phyloP scores from a whole-genome alignment of 2,888 invertebrate species.

The Eugnorisma glareosa region DNA sequence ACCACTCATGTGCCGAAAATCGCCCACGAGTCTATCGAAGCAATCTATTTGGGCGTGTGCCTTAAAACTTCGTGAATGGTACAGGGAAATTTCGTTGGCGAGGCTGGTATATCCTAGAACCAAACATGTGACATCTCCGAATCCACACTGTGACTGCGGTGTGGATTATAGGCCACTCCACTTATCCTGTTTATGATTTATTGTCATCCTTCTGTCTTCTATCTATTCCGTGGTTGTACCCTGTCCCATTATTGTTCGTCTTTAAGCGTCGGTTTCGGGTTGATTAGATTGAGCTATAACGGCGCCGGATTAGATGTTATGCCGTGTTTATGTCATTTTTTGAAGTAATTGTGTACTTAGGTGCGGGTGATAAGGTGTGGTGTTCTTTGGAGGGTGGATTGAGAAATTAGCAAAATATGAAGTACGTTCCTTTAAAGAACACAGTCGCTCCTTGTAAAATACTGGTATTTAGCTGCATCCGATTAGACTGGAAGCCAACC shows the following conservation, averaged over 20 bases:
- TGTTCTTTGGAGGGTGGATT: background rate
- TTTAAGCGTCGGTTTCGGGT: slow-evolving; percentile 44
- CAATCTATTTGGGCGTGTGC: background rate
- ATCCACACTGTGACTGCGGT: background rate
- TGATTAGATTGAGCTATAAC: slow-evolving; percentile 63
- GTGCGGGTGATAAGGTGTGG: background rate
- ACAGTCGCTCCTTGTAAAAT: background rate
- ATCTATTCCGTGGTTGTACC: background rate
- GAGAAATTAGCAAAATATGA: background rate
- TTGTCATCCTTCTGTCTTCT: background rate
- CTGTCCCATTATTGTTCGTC: slow-evolving; percentile 29
- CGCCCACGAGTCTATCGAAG: too few species aligned
- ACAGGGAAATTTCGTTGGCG: background rate
- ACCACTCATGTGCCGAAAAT: too few species aligned
- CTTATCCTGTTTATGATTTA: background rate
- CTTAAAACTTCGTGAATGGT: background rate
- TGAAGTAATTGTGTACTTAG: slow-evolving; percentile 18
- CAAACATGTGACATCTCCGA: background rate
- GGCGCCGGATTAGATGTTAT: slow-evolving; percentile 44
- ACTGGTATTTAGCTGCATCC: background rate
- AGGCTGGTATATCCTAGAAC: background rate
- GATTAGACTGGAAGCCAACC: background rate
- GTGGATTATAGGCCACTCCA: background rate
- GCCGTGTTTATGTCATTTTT: slow-evolving; percentile 43
- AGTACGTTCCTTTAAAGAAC: background rate